Percentiles rank a stretch among this genome's conserved stretches.
Evolutionary conservation across 2,888 invertebrate species (phyloP).

Genomic region (Epicampocera succincta): DNA sequence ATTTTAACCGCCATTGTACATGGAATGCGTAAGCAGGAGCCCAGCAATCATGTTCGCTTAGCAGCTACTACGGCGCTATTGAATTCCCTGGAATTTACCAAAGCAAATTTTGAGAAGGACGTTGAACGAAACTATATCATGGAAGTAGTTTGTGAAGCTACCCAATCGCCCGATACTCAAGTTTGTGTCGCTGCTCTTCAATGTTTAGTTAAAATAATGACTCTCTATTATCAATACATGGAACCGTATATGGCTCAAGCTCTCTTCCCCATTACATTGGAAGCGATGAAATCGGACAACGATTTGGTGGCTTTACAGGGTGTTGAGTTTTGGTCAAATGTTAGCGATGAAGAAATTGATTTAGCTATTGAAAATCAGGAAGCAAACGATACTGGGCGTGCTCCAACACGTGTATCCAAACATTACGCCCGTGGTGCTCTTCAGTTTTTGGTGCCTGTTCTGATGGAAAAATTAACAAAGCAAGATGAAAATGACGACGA

Average conservation of each 20-base stretch:
- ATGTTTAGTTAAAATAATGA: constrained; percentile 98
- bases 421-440: constrained; percentile 99
- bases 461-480: constrained; percentile 96
- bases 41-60: constrained; percentile 95
- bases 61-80: constrained; percentile 98
- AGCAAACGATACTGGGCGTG: constrained; percentile 94
- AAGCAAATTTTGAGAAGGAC: constrained; percentile 98
- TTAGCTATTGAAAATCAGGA: constrained; percentile 96
- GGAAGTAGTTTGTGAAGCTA: constrained; percentile 99
- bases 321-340: constrained; percentile 99
- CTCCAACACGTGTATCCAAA: constrained; percentile 95
- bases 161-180: constrained; percentile 94
- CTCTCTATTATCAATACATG: constrained; percentile 99
- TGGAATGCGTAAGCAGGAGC: constrained; percentile 97
- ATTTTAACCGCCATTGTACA: constrained; percentile 99
- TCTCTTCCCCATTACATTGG: constrained; percentile 97
- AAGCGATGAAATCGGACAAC: constrained; percentile 98
- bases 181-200: constrained; percentile 98
- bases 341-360: constrained; percentile 99
- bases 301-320: constrained; percentile 99
- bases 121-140: constrained; percentile 99
- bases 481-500: constrained; percentile 99
- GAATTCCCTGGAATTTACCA: constrained; percentile 99
- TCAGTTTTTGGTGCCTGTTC: constrained; percentile 95
- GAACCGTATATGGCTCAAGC: constrained; percentile 99